Base-by-base conservation (phyloP, 2,113 vertebrate genomes). In the Zootoca vivipara region DNA sequence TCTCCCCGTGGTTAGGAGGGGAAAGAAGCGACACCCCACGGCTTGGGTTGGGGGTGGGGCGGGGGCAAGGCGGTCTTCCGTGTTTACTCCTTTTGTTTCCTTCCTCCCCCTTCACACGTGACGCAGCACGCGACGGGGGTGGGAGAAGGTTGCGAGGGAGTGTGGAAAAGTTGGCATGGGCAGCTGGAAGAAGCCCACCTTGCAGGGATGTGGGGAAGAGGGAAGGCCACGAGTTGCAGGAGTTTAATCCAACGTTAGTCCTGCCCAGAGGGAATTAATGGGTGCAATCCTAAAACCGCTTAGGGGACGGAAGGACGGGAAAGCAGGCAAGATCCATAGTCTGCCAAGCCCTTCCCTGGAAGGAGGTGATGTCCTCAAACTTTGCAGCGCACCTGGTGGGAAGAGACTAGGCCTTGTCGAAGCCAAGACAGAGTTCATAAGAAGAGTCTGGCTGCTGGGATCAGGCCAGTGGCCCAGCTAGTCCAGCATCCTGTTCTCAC, bases 251-350 rank as follows among this genome's bases (percentile, higher is more conserved):
- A 52, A 52, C 46, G 46, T 52, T 52, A 52, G 46, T 52, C 46
- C 46, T 38, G 3, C 38, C 38, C 38, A 38, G 38, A 38, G 38
- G 38, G 38, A 38, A 38, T 38, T 38, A 38, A 56, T 56, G 52
- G 52, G 52, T 13, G 52, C 52, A 56, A 13, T 5, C 52, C 52
- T 94, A 90, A 89, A 64, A 93, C 98, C 77, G 98, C 97, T 90
- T 95, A 62, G 98, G 98, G 98, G 91, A 95, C 95, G 26, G 15
- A 7, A 7, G n/a, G n/a, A n/a, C n/a, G n/a, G n/a, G 18, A n/a
- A 38, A 3, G 1, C 20, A 6, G 2, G 30, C 24, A 8, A 24
- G 35, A 75, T 40, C 35, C 74, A 15, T 6, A n/a, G 4, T 30
- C 69, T n/a, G 69, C 30, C 69, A 70, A 70, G 69, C 30, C 28